phyloP scores from a whole-genome alignment of 2,113 vertebrate species.

The Anarhynchus alexandrinus region DNA sequence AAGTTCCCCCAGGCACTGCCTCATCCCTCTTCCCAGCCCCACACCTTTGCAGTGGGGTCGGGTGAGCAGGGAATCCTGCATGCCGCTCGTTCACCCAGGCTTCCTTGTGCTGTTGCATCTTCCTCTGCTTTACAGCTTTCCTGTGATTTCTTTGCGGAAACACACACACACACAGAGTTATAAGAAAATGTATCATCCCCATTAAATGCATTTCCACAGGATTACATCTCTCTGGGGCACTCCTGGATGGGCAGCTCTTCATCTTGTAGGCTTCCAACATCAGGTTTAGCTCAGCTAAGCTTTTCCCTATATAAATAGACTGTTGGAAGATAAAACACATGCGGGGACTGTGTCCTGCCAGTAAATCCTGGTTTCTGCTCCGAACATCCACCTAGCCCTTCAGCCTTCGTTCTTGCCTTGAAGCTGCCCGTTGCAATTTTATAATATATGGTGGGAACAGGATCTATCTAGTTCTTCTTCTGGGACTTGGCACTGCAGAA shows the following conservation, averaged over 20 bases:
- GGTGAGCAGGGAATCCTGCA: accelerated
- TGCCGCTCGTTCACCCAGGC: neutral
- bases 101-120: accelerated
- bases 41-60: accelerated
- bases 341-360: neutral
- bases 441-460: neutral
- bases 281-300: neutral
- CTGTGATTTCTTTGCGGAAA: neutral
- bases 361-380: neutral
- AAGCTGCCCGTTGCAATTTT: neutral
- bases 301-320: neutral
- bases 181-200: accelerated
- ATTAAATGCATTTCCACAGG: neutral
- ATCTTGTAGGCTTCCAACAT: neutral
- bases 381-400: neutral
- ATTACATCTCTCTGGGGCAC: neutral
- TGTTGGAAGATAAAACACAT: neutral
- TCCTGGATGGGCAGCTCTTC: neutral
- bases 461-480: neutral
- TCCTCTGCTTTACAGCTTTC: neutral
- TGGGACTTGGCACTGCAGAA: neutral
- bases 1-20: neutral
- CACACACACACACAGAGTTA: neutral
- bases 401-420: neutral
- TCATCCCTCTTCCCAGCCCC: neutral